A percentile compares a stretch with the other conserved stretches of the same genome.
Evolutionary conservation across 2,113 vertebrate genomes (phyloP).

Genomic region (Chaetorhynchus papuensis): DNA sequence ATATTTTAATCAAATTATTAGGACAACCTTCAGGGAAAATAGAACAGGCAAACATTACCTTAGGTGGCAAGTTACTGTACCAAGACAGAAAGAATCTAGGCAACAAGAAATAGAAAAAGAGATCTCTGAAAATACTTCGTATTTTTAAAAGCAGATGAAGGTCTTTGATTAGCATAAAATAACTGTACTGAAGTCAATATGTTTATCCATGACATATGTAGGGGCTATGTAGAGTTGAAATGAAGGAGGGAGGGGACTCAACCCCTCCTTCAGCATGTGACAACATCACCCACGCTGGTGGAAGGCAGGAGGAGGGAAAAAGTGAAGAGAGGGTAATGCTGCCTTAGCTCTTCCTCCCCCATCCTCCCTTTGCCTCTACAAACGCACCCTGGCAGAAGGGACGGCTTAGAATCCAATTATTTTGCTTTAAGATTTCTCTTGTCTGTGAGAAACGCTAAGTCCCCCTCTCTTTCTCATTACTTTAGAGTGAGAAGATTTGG

Average conservation of each 20-base stretch:
- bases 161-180: background rate
- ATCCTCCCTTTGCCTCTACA: background rate
- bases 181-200: background rate
- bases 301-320: background rate
- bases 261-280: background rate
- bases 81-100: background rate
- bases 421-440: background rate
- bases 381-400: background rate
- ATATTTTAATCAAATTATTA: background rate
- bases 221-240: background rate
- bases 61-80: background rate
- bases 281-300: accelerated
- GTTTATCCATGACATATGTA: background rate
- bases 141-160: background rate
- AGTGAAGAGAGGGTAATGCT: background rate
- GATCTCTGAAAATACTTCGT: background rate
- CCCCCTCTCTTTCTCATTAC: background rate
- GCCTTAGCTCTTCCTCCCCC: background rate
- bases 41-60: background rate
- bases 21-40: background rate
- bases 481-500: background rate
- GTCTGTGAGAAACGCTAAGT: background rate
- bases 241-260: background rate
- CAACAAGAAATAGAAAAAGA: background rate
- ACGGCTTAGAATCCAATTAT: background rate